phyloP scores from a whole-genome alignment of 2,797 vertebrate genomes.

The Lithobates pipiens region DNA sequence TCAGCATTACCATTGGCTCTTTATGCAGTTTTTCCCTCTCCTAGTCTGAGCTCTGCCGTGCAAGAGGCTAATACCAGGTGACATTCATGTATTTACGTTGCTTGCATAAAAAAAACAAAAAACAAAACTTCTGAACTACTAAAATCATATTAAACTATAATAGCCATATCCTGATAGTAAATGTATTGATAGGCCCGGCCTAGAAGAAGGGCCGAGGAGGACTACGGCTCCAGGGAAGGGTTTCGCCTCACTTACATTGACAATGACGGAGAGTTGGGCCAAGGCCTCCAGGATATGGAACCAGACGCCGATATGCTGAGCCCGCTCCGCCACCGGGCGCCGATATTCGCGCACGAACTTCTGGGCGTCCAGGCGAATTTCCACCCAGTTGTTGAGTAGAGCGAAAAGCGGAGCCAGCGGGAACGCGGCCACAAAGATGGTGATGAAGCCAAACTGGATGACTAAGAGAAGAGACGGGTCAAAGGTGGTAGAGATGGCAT shows the following conservation, averaged over 20 bases:
- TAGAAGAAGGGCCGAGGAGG: neutral
- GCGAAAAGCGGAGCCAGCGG: constrained; percentile 81
- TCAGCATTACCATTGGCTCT: too few species aligned
- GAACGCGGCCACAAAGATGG: constrained; percentile 83
- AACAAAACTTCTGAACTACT: too few species aligned
- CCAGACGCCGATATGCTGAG: constrained; percentile 82
- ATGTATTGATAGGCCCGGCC: neutral
- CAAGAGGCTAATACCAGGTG: too few species aligned
- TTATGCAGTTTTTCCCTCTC: too few species aligned
- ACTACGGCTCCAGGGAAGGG: too few species aligned
- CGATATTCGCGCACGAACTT: constrained; percentile 83
- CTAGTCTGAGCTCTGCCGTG: too few species aligned
- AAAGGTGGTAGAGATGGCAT: too few species aligned
- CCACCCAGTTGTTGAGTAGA: constrained; percentile 82
- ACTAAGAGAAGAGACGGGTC: constrained; percentile 65
- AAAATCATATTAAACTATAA: too few species aligned
- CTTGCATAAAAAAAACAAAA: too few species aligned
- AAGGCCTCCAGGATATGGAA: constrained; percentile 81
- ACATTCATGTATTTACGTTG: too few species aligned
- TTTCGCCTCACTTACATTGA: constrained; percentile 74
- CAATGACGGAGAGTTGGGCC: constrained; percentile 78
- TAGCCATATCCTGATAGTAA: too few species aligned
- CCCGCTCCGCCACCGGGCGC: constrained; percentile 77
- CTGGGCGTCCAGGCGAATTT: constrained; percentile 80
- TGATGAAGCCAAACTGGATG: constrained; percentile 85